Conservation (phyloP, 2,797 vertebrate genomes). For the Onychomys torridus region DNA sequence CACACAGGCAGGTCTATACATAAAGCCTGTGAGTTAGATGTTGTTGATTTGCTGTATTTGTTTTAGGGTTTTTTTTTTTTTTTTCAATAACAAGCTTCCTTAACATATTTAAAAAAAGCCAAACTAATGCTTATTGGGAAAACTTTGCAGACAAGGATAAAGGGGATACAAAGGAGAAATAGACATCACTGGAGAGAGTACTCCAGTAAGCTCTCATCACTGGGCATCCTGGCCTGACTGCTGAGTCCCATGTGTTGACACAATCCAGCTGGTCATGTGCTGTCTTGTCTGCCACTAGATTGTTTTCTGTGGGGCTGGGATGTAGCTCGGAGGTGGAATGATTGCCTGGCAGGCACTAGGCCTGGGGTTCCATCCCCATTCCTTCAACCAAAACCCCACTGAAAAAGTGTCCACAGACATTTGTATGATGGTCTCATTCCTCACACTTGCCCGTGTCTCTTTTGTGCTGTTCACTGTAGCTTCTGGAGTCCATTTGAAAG, state of each 20-base stretch:
- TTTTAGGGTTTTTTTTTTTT: constrained; percentile 5
- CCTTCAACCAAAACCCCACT: neutral
- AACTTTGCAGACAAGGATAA: neutral
- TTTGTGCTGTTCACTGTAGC: neutral
- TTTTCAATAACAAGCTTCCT: neutral
- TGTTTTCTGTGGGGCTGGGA: neutral
- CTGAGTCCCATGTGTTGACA: fast-evolving
- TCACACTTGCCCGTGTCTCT: neutral
- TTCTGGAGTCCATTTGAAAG: neutral
- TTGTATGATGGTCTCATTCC: neutral
- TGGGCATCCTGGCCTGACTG: neutral
- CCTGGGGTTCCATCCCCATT: neutral
- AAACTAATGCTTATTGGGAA: neutral
- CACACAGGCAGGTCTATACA: neutral
- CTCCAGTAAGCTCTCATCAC: fast-evolving
- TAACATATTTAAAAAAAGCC: neutral
- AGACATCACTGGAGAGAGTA: neutral
- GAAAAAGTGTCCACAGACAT: neutral
- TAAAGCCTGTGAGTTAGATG: neutral
- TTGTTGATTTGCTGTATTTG: constrained; percentile 22
- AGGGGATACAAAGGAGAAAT: neutral
- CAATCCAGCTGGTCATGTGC: neutral
- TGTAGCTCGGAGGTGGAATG: neutral
- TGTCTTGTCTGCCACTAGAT: fast-evolving
- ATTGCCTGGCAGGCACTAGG: neutral